Evolutionary conservation across 2,797 vertebrate species (phyloP).

Genomic region (Spea hammondii): DNA sequence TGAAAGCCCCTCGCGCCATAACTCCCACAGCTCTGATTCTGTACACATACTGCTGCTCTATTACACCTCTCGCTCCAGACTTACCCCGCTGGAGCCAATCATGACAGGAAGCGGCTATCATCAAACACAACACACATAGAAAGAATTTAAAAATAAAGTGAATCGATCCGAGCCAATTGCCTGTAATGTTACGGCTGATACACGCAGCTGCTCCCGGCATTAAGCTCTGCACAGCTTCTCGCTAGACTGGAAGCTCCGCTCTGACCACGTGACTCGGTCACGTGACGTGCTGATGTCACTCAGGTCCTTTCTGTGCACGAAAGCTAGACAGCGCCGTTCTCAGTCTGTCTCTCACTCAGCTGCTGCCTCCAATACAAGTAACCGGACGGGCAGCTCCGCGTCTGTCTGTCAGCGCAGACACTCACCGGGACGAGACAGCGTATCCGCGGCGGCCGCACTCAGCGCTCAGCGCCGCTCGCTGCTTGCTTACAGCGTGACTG

Average conservation of each 20-base stretch:
- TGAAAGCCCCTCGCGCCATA: too few relatives aligned
- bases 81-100: too few relatives aligned
- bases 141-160: too few relatives aligned
- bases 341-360: slow-evolving; percentile 49
- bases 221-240: neutral
- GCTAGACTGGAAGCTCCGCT: slow-evolving; percentile 8
- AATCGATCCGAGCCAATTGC: too few relatives aligned
- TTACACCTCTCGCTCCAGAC: too few relatives aligned
- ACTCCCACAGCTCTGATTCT: too few relatives aligned
- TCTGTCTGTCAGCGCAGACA: slow-evolving; percentile 25
- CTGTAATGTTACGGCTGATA: too few relatives aligned
- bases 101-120: too few relatives aligned
- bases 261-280: slow-evolving; percentile 37
- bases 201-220: neutral
- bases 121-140: too few relatives aligned
- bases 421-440: slow-evolving; percentile 16
- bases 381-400: slow-evolving; percentile 13
- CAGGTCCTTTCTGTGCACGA: slow-evolving; percentile 36
- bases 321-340: slow-evolving; percentile 36
- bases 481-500: neutral
- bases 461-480: neutral
- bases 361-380: slow-evolving; percentile 10
- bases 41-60: too few relatives aligned
- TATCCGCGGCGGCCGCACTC: neutral
- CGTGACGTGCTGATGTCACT: slow-evolving; percentile 43